These are phyloP conservation scores for Drosophila ustulata DNA, from an alignment of 2,888 invertebrate genomes.

Conservation along the genomic window DNA sequence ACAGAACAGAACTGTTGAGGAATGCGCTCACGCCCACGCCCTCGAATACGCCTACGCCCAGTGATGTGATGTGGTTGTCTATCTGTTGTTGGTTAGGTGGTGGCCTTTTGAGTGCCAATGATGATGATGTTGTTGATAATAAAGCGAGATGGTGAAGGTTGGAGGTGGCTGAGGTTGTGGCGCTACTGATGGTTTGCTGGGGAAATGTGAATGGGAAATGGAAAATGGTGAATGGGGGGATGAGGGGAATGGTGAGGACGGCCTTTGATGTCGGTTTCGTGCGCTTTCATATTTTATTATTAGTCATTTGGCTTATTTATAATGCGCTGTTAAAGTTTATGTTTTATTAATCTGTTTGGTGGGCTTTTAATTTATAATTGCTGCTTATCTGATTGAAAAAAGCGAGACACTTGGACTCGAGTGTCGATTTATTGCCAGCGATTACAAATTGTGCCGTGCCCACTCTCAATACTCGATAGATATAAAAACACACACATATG, in stretches of 20 bases:
- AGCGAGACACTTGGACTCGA: slow-evolving; percentile 71
- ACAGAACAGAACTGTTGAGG: slow-evolving; percentile 21
- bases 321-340: slow-evolving; percentile 73
- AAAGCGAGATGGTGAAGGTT: slow-evolving; percentile 12
- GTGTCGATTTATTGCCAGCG: slow-evolving; percentile 75
- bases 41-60: slow-evolving; percentile 19
- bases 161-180: slow-evolving; percentile 8
- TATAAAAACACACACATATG: background rate
- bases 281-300: slow-evolving; percentile 76
- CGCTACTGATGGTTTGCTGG: background rate
- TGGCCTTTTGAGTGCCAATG: slow-evolving; percentile 42
- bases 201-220: background rate
- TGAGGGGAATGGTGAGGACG: background rate
- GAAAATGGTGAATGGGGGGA: background rate
- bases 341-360: slow-evolving; percentile 78
- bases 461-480: slow-evolving; percentile 3
- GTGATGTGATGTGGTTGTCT: slow-evolving; percentile 42
- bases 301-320: slow-evolving; percentile 78
- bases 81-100: slow-evolving; percentile 16
- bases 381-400: slow-evolving; percentile 77
- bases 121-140: slow-evolving; percentile 40
- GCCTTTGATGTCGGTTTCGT: slow-evolving; percentile 69
- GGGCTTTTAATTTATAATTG: slow-evolving; percentile 78
- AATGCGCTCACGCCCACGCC: slow-evolving; percentile 25
- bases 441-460: slow-evolving; percentile 51